Evolutionary conservation across 2,797 vertebrate species (phyloP).

Genomic region (Lindbergichthys nudifrons): DNA sequence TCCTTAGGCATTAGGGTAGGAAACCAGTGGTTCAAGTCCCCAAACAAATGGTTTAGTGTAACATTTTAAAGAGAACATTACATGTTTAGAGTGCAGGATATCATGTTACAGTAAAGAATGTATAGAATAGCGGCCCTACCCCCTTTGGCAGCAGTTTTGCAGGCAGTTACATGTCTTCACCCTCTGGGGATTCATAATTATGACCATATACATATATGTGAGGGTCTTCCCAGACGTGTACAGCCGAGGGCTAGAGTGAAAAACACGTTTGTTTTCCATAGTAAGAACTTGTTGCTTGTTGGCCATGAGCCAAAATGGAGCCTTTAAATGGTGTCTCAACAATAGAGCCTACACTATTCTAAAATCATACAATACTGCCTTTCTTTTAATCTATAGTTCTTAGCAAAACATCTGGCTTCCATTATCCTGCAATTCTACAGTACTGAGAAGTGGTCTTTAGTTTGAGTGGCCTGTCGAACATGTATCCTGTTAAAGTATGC

Average conservation of each 20-base stretch:
- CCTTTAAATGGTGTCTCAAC: conserved; percentile 20
- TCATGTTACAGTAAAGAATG: conserved; percentile 22
- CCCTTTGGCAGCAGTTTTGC: not conserved
- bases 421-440: not conserved
- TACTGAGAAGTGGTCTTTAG: not conserved
- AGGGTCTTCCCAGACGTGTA: not conserved
- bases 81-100: conserved; percentile 8
- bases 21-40: too few relatives aligned
- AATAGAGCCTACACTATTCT: conserved; percentile 32
- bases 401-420: conserved; percentile 24
- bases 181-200: conserved; percentile 18
- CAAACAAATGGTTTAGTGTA: too few relatives aligned
- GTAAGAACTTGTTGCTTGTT: conserved; percentile 2
- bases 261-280: conserved; percentile 7
- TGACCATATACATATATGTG: not conserved
- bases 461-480: not conserved
- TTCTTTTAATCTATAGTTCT: not conserved
- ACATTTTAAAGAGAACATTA: too few relatives aligned
- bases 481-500: not conserved
- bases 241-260: not conserved
- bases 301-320: conserved; percentile 24
- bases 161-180: not conserved
- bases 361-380: not conserved
- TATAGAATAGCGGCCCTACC: not conserved
- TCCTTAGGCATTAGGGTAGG: too few relatives aligned